A percentile compares a stretch with the other conserved stretches of the same genome.
phyloP scores from a whole-genome alignment of 2,113 vertebrate species.

The Lagopus muta region DNA sequence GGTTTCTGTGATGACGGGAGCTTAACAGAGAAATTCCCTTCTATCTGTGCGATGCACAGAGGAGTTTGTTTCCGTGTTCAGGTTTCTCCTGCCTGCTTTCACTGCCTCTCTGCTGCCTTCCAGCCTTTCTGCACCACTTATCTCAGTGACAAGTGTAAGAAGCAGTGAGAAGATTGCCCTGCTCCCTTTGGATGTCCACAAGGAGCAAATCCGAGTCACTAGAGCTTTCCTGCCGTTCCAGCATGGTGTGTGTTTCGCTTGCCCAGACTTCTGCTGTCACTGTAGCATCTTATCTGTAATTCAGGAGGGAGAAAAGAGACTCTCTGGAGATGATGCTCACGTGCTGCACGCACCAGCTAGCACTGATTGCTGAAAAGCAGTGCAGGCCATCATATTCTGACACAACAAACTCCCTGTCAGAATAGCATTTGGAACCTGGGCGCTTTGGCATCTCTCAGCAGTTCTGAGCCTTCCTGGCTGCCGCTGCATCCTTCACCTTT shows the following conservation, averaged over 20 bases:
- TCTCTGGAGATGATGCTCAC: neutral
- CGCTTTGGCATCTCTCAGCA: neutral
- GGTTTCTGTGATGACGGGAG: neutral
- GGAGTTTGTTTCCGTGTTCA: slow-evolving; percentile 26
- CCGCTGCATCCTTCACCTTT: neutral
- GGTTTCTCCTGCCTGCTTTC: neutral
- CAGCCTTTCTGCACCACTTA: neutral
- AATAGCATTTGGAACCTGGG: neutral
- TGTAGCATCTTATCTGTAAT: slow-evolving; percentile 29
- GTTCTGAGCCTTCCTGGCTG: neutral
- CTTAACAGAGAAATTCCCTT: neutral
- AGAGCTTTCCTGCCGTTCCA: slow-evolving; percentile 51
- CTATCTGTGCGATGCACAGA: neutral
- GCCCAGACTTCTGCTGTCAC: slow-evolving; percentile 31
- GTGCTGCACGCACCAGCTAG: slow-evolving; percentile 20
- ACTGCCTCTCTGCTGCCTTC: neutral
- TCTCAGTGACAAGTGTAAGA: neutral
- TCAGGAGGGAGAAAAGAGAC: neutral
- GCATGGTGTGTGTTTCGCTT: neutral
- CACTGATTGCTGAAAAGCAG: slow-evolving; percentile 31
- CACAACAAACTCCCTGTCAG: slow-evolving; percentile 20
- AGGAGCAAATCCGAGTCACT: neutral
- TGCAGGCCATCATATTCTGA: slow-evolving; percentile 37
- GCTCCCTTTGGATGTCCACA: neutral
- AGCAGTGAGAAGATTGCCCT: slow-evolving; percentile 7